These are phyloP conservation scores for Mohoua ochrocephala DNA, from an alignment of 2,113 vertebrate species.

Conservation along the genomic window DNA sequence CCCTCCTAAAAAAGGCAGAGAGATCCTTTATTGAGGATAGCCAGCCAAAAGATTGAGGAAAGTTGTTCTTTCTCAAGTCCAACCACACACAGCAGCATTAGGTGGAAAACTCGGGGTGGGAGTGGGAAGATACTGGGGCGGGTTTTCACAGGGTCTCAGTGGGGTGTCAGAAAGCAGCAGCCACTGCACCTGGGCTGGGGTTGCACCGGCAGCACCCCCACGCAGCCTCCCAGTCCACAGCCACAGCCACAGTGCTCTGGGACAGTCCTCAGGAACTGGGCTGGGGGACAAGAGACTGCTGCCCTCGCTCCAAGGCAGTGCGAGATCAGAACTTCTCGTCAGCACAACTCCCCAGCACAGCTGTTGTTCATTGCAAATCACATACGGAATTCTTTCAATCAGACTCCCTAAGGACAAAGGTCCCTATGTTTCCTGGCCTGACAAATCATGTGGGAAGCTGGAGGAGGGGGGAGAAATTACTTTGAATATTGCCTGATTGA, in stretches of 20 bases:
- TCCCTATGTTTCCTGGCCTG: background rate
- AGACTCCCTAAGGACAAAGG: background rate
- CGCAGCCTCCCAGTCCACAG: rapidly evolving
- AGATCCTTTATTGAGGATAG: background rate
- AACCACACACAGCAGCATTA: background rate
- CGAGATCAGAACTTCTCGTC: background rate
- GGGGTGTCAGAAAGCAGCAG: background rate
- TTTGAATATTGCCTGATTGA: background rate
- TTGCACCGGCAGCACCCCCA: background rate
- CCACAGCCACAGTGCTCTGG: rapidly evolving
- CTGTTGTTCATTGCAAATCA: background rate
- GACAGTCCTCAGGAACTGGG: background rate
- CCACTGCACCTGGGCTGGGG: background rate
- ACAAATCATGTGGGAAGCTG: background rate
- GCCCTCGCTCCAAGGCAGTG: background rate
- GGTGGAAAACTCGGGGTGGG: background rate
- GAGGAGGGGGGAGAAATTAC: background rate
- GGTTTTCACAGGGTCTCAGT: rapidly evolving
- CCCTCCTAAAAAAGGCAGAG: background rate
- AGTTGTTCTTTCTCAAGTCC: background rate
- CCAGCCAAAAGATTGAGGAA: background rate
- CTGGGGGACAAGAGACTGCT: background rate
- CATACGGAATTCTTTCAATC: background rate
- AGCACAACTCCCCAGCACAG: background rate
- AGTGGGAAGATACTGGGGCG: background rate